Base-by-base conservation (phyloP, 92 coral and sea anemone species). In the Epizoanthus rinbou region DNA sequence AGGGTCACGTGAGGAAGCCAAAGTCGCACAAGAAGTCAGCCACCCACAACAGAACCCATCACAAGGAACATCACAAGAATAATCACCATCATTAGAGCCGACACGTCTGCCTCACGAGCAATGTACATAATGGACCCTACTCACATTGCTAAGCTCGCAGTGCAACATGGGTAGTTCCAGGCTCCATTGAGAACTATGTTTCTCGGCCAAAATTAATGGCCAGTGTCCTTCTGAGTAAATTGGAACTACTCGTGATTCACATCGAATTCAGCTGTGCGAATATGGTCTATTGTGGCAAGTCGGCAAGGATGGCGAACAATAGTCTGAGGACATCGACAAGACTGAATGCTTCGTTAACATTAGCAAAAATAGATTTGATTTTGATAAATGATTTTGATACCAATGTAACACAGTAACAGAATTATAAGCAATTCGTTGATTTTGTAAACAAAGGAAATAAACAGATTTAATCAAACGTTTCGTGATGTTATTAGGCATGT, bases 361-460 rank as follows among this genome's bases (percentile, higher is more conserved):
- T 9, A 75, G 33, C 15, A 18, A 21, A 18, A 78, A 78, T 21
- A 19, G 3, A 19, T 62, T 25, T 78, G 66, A 78, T 78, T 78
- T 78, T 78, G 82, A 78, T 78, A 78, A 62, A 19, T 60, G 58
- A 60, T 78, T 78, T 78, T 60, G 70, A 78, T 78, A 78, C 59
- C 18, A 59, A 78, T 78, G 82, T 78, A 78, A 78, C 43, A 63
- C 63, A 33, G 66, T 60, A 60, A 63, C 18, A 15, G 47, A n/a
- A 15, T 8, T 41, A 62, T 41, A 19, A 60, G 50, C 35, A 78
- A 78, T 19, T 59, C 17, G 3, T 22, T 78, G 82, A 78, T 78
- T 78, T 78, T 78, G 71, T 78, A 78, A 78, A 59, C 52, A 78
- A 78, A 78, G n/a, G 18, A 21, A 78, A 78, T 78, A 78, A 62